phyloP scores from a whole-genome alignment of 2,888 invertebrate genomes.

The Ectemnius cavifrons region DNA sequence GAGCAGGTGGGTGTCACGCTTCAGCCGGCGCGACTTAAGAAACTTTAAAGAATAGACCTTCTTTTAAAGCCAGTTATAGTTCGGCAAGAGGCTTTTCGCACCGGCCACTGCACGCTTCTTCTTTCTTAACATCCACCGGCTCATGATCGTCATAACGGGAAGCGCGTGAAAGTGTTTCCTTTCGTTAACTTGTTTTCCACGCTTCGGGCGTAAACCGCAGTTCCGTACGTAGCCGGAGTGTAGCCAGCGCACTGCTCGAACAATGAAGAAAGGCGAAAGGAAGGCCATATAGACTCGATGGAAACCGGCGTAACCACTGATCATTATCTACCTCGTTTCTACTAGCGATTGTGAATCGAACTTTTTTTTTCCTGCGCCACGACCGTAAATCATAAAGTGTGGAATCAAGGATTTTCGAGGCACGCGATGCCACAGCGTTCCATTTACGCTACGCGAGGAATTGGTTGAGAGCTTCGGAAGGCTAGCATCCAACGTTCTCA shows the following conservation, averaged over 20 bases:
- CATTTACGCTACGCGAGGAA: too few species aligned
- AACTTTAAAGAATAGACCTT: conserved; percentile 46
- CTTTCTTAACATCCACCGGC: conserved; percentile 35
- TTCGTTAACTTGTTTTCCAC: conserved; percentile 67
- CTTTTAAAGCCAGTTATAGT: conserved; percentile 14
- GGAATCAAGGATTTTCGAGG: conserved; percentile 1
- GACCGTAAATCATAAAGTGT: background rate
- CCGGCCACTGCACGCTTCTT: conserved; percentile 31
- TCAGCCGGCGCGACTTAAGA: conserved; percentile 37
- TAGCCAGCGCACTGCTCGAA: conserved; percentile 10
- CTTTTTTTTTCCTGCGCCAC: too few species aligned
- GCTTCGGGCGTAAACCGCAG: conserved; percentile 63
- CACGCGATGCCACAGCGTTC: background rate
- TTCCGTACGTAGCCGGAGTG: conserved; percentile 21
- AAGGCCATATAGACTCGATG: background rate
- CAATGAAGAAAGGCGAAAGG: conserved; percentile 30
- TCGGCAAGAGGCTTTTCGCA: conserved; percentile 5
- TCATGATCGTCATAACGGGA: conserved; percentile 45
- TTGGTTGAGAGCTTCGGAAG: too few species aligned
- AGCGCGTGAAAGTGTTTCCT: conserved; percentile 69
- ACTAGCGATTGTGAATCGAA: background rate
- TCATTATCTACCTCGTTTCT: background rate
- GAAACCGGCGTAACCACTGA: background rate
- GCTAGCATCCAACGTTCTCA: too few species aligned
- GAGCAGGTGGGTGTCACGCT: conserved; percentile 48